Conservation (phyloP, 2,888 invertebrate genomes). For the Nymphalis urticae region DNA sequence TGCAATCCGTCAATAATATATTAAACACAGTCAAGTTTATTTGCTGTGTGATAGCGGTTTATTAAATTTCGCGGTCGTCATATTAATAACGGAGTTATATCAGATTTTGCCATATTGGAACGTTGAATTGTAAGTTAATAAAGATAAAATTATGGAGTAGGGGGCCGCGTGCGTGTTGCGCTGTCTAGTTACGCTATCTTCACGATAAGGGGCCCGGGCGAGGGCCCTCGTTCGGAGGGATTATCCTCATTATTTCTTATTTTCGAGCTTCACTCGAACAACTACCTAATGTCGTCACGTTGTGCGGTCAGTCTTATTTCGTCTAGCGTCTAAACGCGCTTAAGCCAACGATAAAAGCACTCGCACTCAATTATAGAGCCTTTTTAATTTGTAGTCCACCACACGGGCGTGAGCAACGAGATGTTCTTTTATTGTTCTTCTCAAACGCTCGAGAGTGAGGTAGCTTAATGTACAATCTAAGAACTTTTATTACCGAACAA, state of each 20-base stretch:
- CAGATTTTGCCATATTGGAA: slow-evolving; percentile 60
- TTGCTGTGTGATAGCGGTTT: slow-evolving; percentile 68
- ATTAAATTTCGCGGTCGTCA: slow-evolving; percentile 61
- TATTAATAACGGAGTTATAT: slow-evolving; percentile 38
- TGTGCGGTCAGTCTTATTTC: slow-evolving; percentile 41
- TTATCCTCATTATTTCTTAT: slow-evolving; percentile 71
- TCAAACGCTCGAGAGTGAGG: neutral
- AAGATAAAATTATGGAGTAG: slow-evolving; percentile 51
- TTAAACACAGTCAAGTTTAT: slow-evolving; percentile 57
- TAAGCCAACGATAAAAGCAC: slow-evolving; percentile 32
- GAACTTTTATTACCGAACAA: too few relatives aligned
- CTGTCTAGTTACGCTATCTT: slow-evolving; percentile 71
- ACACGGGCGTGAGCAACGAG: neutral
- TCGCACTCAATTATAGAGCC: slow-evolving; percentile 22
- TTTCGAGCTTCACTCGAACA: slow-evolving; percentile 50
- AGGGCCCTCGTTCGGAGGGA: slow-evolving; percentile 58
- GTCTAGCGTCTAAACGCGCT: slow-evolving; percentile 36
- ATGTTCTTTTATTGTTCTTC: neutral
- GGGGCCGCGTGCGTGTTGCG: slow-evolving; percentile 60
- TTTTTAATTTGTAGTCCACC: slow-evolving; percentile 4
- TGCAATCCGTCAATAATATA: slow-evolving; percentile 57
- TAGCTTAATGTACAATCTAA: neutral
- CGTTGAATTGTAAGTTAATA: slow-evolving; percentile 51
- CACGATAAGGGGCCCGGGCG: slow-evolving; percentile 65
- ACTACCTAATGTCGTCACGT: slow-evolving; percentile 42